phyloP scores from a whole-genome alignment of 2,888 invertebrate species.

The Podabrus alpinus region DNA sequence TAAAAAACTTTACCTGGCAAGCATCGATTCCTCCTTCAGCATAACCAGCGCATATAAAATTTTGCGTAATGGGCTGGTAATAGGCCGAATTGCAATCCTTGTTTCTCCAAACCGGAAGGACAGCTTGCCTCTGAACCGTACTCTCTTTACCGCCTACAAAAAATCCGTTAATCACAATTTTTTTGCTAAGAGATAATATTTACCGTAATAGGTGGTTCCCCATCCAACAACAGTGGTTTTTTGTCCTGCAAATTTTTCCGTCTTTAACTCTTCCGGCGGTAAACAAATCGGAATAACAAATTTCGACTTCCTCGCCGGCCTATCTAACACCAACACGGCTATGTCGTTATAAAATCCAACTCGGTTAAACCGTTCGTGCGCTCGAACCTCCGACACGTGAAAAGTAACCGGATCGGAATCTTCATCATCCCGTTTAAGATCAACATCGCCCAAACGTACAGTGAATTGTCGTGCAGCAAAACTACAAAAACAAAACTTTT shows the following conservation, averaged over 20 bases:
- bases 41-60: slow-evolving; percentile 88
- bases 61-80: slow-evolving; percentile 89
- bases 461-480: slow-evolving; percentile 88
- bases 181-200: slow-evolving; percentile 17
- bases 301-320: slow-evolving; percentile 78
- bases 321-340: slow-evolving; percentile 77
- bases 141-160: slow-evolving; percentile 79
- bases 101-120: slow-evolving; percentile 86
- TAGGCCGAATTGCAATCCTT: slow-evolving; percentile 89
- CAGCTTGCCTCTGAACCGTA: slow-evolving; percentile 81
- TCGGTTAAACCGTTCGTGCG: slow-evolving; percentile 84
- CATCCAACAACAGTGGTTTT: slow-evolving; percentile 89
- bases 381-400: slow-evolving; percentile 75
- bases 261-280: slow-evolving; percentile 64
- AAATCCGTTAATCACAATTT: neutral
- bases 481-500: slow-evolving; percentile 56
- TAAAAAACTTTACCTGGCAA: slow-evolving; percentile 74
- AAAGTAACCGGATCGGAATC: slow-evolving; percentile 83
- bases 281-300: slow-evolving; percentile 88
- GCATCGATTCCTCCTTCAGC: slow-evolving; percentile 90
- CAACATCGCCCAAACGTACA: slow-evolving; percentile 86
- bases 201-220: slow-evolving; percentile 87
- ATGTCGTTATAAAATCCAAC: slow-evolving; percentile 96
- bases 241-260: slow-evolving; percentile 71
- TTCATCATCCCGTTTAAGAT: slow-evolving; percentile 81